Evolutionary conservation across 2,888 invertebrate species (phyloP).

Genomic region (Phengaris alcon): DNA sequence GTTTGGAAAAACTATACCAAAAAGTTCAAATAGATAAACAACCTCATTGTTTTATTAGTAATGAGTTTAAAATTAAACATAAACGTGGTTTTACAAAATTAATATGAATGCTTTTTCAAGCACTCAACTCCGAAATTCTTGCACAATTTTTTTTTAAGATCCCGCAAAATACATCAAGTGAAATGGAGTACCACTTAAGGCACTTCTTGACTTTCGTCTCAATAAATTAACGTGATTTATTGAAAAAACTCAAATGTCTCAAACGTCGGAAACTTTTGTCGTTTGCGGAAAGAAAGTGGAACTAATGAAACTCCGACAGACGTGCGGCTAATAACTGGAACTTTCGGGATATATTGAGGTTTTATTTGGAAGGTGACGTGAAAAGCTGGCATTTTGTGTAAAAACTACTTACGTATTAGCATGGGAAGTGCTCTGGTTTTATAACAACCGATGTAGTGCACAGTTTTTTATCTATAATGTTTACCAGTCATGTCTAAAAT

Average conservation of each 20-base stretch:
- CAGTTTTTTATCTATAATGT: no score
- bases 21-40: no score
- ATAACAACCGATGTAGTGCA: no score
- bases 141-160: not conserved
- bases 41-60: no score
- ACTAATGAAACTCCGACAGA: slow-evolving; percentile 53
- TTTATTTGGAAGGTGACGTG: not conserved
- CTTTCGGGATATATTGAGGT: not conserved
- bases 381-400: slow-evolving; percentile 48
- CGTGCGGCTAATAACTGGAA: not conserved
- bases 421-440: no score
- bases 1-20: no score
- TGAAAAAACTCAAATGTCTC: slow-evolving; percentile 56
- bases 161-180: slow-evolving; percentile 54
- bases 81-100: not conserved
- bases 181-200: slow-evolving; percentile 56
- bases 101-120: slow-evolving; percentile 40
- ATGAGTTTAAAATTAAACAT: no score
- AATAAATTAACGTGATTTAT: slow-evolving; percentile 76
- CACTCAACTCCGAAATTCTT: slow-evolving; percentile 31
- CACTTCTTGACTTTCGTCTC: slow-evolving; percentile 56
- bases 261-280: slow-evolving; percentile 56
- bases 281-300: slow-evolving; percentile 60
- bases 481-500: no score
- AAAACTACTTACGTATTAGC: no score